Conservation (phyloP, 2,113 vertebrate genomes). For the Crotalus viridis region DNA sequence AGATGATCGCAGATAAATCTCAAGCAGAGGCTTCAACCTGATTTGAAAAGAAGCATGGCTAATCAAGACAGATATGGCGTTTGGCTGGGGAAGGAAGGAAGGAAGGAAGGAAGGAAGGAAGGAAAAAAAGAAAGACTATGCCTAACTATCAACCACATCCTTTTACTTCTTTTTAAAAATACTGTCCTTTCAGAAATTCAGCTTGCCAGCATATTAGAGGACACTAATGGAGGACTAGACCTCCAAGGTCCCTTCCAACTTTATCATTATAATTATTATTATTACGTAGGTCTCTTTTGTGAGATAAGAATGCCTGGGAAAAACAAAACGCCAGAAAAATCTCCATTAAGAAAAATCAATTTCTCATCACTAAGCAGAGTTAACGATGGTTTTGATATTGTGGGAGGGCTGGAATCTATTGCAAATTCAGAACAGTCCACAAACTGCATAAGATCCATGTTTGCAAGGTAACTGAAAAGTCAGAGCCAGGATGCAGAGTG, state of each 20-base stretch:
- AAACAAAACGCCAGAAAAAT: background rate
- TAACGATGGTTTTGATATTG: conserved; percentile 26
- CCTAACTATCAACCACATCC: background rate
- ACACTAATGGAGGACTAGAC: no score
- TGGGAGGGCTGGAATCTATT: background rate
- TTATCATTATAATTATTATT: no score
- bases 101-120: no score
- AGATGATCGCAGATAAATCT: background rate
- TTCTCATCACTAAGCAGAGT: background rate
- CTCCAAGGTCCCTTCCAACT: no score
- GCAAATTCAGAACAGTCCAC: conserved; percentile 8
- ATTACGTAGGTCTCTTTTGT: background rate
- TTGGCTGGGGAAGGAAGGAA: background rate
- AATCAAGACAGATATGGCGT: background rate
- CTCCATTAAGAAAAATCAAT: conserved; percentile 24
- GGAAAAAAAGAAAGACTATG: no score
- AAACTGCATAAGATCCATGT: conserved; percentile 44
- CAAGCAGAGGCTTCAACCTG: background rate
- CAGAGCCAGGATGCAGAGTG: conserved; percentile 26
- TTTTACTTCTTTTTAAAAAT: background rate
- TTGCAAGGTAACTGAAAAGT: conserved; percentile 38
- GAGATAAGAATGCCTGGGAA: background rate
- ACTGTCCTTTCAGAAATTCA: background rate
- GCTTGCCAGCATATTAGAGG: background rate
- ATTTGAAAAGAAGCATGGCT: background rate